Base-by-base conservation (phyloP, 2,113 vertebrate genomes). In the Tragulus kanchil region DNA sequence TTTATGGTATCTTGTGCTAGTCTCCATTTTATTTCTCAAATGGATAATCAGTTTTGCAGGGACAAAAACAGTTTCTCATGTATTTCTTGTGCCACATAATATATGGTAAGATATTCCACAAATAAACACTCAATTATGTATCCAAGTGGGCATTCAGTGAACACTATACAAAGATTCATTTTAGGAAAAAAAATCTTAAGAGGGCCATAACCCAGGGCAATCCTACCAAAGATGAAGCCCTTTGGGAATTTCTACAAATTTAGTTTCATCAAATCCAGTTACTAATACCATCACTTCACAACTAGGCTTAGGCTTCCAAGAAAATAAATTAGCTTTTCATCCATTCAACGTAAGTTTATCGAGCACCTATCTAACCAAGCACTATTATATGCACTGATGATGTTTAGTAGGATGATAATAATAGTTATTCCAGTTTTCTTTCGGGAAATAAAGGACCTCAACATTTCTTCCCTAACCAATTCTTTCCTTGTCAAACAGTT, bases 21-120 rank as follows among this genome's bases (percentile, higher is more conserved):
- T 78, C 64, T 93, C 25, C 93, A 65, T 87, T 89, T 94, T 94
- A 31, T 52, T 50, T 92, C 12, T 62, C 59, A 85, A 88, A 54
- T 7, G 17, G 52, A 61, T 89, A 50, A 81, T 67, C 3, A 6
- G 21, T 64, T 83, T 86, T 79, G 0, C 3, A 16, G 4, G 23
- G 21, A 25, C 56, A 84, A 28, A 17, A 88, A 25, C 16, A 93
- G 67, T 79, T 95, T 88, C 52, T 67, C 48, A 42, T 23, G 12
- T 3, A 65, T 95, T 87, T 90, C 36, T 45, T 84, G 7, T 87
- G 65, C 21, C 36, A 19, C 2, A 59, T 28, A 84, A 64, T 13
- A 11, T 48, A 10, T 75, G 71, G 23, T 73, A 88, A 91, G 62
- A 75, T 36, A 84, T 3, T 75, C 14, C 69, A 62, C 45, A 91